Evolutionary conservation across 2,113 vertebrate species (phyloP), one percentile per base, ranked within the genome.

Genomic region (Lota lota): DNA sequence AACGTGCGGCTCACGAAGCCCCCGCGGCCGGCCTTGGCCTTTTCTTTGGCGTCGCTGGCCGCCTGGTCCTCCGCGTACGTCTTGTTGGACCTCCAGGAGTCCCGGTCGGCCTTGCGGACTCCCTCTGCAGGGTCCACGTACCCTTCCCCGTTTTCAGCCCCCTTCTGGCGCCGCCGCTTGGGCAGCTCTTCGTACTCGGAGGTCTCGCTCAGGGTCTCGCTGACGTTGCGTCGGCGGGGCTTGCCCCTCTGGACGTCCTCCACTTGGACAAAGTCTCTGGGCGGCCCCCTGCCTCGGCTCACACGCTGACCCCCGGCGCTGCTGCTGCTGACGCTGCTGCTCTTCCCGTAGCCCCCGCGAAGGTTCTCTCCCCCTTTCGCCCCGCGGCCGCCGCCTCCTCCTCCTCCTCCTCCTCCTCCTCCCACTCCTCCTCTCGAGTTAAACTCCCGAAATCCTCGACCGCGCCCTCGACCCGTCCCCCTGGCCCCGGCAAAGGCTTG

Each of bases 171-270:
- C 0, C 95, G 93, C 2, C 97, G 93, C 77, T 99, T 99, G 14
- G 97, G 97, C 8, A 96, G 93, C 66, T 99, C 97, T 75, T 99
- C 97, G 0, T 98, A 97, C 61, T 99, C 97, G 0, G 97, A 99
- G n/a, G 95, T 90, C 79, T 99, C 96, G 0, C 97, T 99, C 71
- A 97, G 92, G 0, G 97, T 99, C 89, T 99, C 97, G 0, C 97
- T 99, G 3, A 95, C 95, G 0, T 98, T 97, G 1, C 97, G 81
- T 5, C 97, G 90, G 11, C 97, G 85, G 0, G 95, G 94, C 68
- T 94, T 97, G 50, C 94, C 93, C 16, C 96, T 83, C 57, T 95
- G 92, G 67, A 94, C 90, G 15, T 98, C 97, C 15, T 98, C 97
- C 0, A 87, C 79, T 62, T 91, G 94, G 19, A 85, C 85, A 15